Evolutionary conservation across 2,797 vertebrate genomes (phyloP).

Genomic region (Fistularia tabacaria): DNA sequence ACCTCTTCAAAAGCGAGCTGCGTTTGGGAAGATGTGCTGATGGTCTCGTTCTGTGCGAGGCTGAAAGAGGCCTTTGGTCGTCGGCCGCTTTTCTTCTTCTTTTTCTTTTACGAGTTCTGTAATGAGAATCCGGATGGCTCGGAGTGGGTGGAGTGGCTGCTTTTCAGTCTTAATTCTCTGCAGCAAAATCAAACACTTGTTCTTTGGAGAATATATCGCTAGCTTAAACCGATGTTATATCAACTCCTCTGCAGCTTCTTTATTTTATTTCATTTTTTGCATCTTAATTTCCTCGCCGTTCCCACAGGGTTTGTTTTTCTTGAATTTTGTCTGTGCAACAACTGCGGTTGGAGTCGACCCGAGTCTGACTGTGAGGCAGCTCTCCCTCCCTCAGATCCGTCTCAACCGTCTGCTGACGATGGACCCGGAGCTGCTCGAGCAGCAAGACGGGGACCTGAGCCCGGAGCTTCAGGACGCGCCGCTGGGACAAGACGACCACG

Average conservation of each 20-base stretch:
- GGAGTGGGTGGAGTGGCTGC: constrained; percentile 21
- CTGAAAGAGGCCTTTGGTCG: constrained; percentile 10
- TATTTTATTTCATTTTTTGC: too few relatives aligned
- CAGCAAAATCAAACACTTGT: constrained; percentile 6
- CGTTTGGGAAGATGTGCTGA: constrained; percentile 5
- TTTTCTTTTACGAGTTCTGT: constrained; percentile 2
- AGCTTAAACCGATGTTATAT: too few relatives aligned
- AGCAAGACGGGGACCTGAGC: constrained; percentile 92
- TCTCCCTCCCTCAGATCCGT: constrained; percentile 93
- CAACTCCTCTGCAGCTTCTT: too few relatives aligned
- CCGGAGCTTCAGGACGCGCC: constrained; percentile 91
- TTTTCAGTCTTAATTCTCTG: constrained; percentile 1
- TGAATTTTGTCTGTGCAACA: background rate
- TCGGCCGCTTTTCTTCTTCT: background rate
- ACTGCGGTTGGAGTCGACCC: background rate
- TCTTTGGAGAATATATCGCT: background rate
- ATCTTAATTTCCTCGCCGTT: too few relatives aligned
- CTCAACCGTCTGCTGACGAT: constrained; percentile 94
- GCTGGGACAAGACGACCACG: constrained; percentile 79
- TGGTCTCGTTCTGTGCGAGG: constrained; percentile 2
- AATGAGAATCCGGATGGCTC: constrained; percentile 18
- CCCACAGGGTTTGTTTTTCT: too few relatives aligned
- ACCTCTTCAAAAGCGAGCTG: background rate
- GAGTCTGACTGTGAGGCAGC: constrained; percentile 74
- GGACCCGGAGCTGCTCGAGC: constrained; percentile 93